Conservation (phyloP, 2,113 vertebrate species). For the Melanerpes formicivorus region DNA sequence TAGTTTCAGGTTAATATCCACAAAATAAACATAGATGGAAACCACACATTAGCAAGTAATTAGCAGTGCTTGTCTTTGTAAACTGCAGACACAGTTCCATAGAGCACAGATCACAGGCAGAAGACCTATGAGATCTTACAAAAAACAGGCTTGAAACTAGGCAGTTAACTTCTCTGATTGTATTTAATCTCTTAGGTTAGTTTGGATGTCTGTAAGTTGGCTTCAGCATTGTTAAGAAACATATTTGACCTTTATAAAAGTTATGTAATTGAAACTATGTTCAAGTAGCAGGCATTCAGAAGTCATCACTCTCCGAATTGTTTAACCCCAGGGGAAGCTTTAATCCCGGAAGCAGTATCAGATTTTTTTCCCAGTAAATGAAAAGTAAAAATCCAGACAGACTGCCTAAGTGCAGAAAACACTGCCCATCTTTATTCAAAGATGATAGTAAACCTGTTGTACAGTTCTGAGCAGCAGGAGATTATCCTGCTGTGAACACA, state of each 20-base stretch:
- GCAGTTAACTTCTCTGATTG: background rate
- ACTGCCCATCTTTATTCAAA: background rate
- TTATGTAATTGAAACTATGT: background rate
- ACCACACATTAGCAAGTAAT: background rate
- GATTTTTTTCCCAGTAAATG: conserved; percentile 24
- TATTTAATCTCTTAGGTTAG: background rate
- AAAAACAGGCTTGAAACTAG: background rate
- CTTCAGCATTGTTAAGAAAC: background rate
- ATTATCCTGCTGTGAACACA: background rate
- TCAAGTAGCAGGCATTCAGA: background rate
- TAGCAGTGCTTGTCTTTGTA: background rate
- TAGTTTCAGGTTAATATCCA: conserved; percentile 12
- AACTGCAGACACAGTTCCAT: background rate
- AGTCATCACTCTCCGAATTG: background rate
- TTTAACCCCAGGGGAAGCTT: conserved; percentile 14
- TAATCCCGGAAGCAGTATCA: background rate
- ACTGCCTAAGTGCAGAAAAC: background rate
- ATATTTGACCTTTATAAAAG: conserved; percentile 8
- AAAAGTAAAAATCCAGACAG: conserved; percentile 22
- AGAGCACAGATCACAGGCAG: background rate
- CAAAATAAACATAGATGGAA: conserved; percentile 2
- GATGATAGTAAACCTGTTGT: background rate
- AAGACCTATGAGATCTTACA: background rate
- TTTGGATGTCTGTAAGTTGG: background rate
- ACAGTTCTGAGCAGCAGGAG: background rate